Base-by-base conservation (phyloP, 2,888 invertebrate species). In the Leptothorax acervorum region DNA sequence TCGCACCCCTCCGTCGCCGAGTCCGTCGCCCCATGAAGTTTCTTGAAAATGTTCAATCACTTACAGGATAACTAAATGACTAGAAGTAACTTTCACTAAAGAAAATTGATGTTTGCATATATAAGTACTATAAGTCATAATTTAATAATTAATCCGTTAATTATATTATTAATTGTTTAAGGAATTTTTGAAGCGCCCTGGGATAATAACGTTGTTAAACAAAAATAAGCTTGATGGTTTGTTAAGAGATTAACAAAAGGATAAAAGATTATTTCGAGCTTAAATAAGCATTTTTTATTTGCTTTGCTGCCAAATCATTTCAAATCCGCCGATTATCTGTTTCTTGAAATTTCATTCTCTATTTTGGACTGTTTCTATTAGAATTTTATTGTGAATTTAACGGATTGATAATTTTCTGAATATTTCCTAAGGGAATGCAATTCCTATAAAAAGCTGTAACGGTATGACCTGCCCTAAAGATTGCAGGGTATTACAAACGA, bases 81-180 rank as follows among this genome's bases (percentile, higher is more conserved):
- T 78, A 68, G 68, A 57, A 68, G 31, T n/a, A 28, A 57, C 4
- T 45, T 23, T n/a, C 5, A 57, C 42, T 68, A 45, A 68, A 55
- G 9, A 23, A 42, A 68, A 18, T 23, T 39, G 23, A 18, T 39
- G 11, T 51, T 23, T 39, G 1, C 31, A 3, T 31, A 35, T 23
- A 23, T 60, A 63, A 42, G 18, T 63, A 42, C 23, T 42, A 23
- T 35, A 35, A 35, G 12, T 45, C 42, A 15, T n/a, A 3, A n/a
- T 28, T 39, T 28, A 18, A 31, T 60, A 23, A 28, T 55, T 48
- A 57, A 53, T 53, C n/a, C 5, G 18, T 51, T 51, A 63, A 48
- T 35, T 71, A 3, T 39, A 39, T 73, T 28, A 15, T 51, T 51
- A 48, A 11, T 48, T 63, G 1, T 31, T 23, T 73, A 15, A 35